A percentile compares a stretch with the other conserved stretches of the same genome.
Evolutionary conservation across 2,888 invertebrate genomes (phyloP).

Genomic region (Carabus problematicus): DNA sequence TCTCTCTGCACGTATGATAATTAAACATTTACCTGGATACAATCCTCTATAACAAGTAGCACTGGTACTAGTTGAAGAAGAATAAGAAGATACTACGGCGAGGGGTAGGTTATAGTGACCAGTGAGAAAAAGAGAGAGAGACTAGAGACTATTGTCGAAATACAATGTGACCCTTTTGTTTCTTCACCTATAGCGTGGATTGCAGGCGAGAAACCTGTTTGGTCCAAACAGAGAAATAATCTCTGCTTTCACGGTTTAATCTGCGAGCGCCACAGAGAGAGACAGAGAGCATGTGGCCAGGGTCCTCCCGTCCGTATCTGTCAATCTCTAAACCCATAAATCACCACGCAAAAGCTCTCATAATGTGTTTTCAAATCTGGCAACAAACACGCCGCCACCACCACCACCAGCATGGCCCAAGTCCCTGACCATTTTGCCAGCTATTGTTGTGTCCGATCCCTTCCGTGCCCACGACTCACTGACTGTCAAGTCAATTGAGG

Average conservation of each 20-base stretch:
- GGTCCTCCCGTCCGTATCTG: slow-evolving; percentile 10
- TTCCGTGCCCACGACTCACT: not conserved
- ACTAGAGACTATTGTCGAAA: not conserved
- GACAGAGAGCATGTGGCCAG: too few species aligned
- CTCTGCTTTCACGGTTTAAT: slow-evolving; percentile 16
- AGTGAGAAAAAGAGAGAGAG: too few species aligned
- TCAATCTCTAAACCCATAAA: slow-evolving; percentile 52
- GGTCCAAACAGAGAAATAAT: slow-evolving; percentile 12
- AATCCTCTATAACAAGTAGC: too few species aligned
- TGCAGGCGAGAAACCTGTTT: not conserved
- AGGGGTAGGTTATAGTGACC: too few species aligned
- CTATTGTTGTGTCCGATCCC: too few species aligned
- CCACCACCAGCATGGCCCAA: not conserved
- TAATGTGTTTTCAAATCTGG: slow-evolving; percentile 17
- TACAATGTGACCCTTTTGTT: slow-evolving; percentile 10
- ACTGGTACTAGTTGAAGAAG: too few species aligned
- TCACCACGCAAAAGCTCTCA: slow-evolving; percentile 47
- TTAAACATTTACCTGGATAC: not conserved
- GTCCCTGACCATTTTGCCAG: not conserved
- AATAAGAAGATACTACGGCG: too few species aligned
- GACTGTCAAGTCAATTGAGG: not conserved
- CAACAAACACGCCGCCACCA: slow-evolving; percentile 13
- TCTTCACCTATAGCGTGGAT: not conserved
- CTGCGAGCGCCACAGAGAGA: slow-evolving; percentile 10
- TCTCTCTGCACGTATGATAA: not conserved